Evolutionary conservation across 64 coral and sea anemone genomes (phyloP), one percentile per base, ranked within the genome.

Genomic region (Porites lutea): DNA sequence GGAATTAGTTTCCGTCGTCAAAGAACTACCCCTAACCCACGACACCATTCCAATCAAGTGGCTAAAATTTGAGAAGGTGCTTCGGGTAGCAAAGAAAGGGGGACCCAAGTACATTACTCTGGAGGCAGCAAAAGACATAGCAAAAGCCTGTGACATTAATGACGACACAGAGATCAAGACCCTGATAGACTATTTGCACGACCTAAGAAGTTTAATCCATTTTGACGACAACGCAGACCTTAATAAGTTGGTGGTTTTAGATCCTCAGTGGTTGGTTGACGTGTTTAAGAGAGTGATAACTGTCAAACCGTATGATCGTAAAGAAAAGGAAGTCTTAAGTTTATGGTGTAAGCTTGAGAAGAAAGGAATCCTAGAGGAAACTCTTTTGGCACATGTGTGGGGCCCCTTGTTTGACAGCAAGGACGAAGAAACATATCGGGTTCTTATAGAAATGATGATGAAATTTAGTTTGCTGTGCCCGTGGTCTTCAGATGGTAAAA

Each of bases 191-290:
- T 66, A 71, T n/a, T 55, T 82, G 19, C 89, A 91, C 51, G 89
- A 91, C 43, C 79, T 82, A 14, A 82, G 49, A 49, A 74, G 80
- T 4, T 14, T 91, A 12, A 47, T 91, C 45, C 78, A 82, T 54
- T 91, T 91, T 60, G 78, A 82, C 3, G 54, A 81, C 10, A 54
- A 78, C 19, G 13, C 70, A 51, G 77, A 82, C 7, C 45, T 73
- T 6, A 27, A 63, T 16, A 16, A 72, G 3, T 48, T 91, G 52
- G 50, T 91, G 20, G 16, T 91, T 20, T 63, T 91, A 19, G 66
- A 91, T 19, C 66, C 65, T n/a, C 78, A 72, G 53, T 91, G 79
- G 89, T 48, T 91, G 12, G 59, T 91, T 63, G 78, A 91, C 52
- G 50, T 91, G 6, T 83, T 91, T 18, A 83, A 83, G 53, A 58